Evolutionary conservation across 2,113 vertebrate genomes (phyloP).

Genomic region (Ophthalmolycus amberensis): DNA sequence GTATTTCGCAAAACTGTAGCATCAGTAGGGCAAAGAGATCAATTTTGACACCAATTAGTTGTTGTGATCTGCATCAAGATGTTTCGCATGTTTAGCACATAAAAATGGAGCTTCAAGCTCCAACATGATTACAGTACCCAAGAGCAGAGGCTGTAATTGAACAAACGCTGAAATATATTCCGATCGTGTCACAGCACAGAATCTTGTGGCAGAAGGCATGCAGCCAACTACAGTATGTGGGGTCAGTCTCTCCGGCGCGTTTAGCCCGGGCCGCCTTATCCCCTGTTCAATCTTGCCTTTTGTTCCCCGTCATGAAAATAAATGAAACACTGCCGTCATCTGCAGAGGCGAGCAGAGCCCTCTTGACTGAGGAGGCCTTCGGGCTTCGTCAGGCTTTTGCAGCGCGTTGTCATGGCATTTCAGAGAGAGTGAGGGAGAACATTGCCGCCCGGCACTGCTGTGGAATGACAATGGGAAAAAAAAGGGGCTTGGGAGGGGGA

Average conservation of each 20-base stretch:
- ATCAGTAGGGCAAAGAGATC: not conserved
- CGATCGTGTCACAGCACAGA: conserved; percentile 26
- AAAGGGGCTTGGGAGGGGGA: conserved; percentile 50
- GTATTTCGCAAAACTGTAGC: not conserved
- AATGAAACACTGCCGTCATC: conserved; percentile 78
- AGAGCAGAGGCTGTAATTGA: conserved; percentile 55
- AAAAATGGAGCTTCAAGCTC: not conserved
- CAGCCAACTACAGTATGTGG: conserved; percentile 49
- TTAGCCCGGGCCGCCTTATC: conserved; percentile 66
- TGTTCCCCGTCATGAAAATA: conserved; percentile 80
- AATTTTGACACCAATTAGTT: not conserved
- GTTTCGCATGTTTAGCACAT: not conserved
- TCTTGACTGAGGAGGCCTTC: conserved; percentile 80
- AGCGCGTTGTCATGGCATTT: conserved; percentile 77
- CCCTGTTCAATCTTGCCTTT: conserved; percentile 73
- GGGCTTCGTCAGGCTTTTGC: conserved; percentile 75
- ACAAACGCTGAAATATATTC: conserved; percentile 52
- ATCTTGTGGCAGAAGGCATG: conserved; percentile 57
- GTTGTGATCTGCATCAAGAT: conserved; percentile 22
- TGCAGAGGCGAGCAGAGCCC: conserved; percentile 74
- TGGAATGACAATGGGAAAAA: conserved; percentile 76
- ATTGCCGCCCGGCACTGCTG: conserved; percentile 55
- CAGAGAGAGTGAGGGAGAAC: conserved; percentile 74
- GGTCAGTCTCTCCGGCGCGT: conserved; percentile 71
- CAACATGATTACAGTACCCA: conserved; percentile 22